These are phyloP conservation scores for Cydia pomonella DNA, from an alignment of 1,140 invertebrate species.

Conservation along the genomic window DNA sequence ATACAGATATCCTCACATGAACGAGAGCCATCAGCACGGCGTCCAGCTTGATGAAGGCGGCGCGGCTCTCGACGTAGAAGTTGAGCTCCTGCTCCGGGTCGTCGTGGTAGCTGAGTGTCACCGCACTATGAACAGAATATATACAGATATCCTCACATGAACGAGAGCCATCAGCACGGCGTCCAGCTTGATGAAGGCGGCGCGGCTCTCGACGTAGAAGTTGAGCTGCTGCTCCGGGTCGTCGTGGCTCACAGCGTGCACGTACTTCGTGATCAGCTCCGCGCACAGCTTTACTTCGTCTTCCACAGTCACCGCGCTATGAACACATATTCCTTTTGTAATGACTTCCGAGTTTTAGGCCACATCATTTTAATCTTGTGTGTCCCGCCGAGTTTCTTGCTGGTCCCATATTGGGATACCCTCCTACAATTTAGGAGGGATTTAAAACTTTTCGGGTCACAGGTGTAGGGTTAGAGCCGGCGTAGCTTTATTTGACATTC, in stretches of 20 bases:
- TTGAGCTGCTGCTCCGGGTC: conserved; percentile 95
- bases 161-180: conserved; percentile 91
- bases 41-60: conserved; percentile 94
- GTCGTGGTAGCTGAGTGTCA: conserved; percentile 55
- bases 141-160: conserved; percentile 81
- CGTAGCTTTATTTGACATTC: too few relatives aligned
- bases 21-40: conserved; percentile 91
- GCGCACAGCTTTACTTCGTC: conserved; percentile 95
- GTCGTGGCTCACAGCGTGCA: conserved; percentile 88
- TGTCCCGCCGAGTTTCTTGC: too few relatives aligned
- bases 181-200: conserved; percentile 94
- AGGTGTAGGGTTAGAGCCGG: too few relatives aligned
- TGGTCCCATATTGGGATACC: too few relatives aligned
- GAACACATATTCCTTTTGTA: conserved; percentile 28
- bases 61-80: conserved; percentile 96
- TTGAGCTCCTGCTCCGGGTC: conserved; percentile 95
- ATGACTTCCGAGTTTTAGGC: not conserved
- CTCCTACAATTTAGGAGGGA: too few relatives aligned
- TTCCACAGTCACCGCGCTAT: conserved; percentile 93
- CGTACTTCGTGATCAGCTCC: conserved; percentile 89
- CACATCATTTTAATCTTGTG: not conserved
- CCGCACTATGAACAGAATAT: too few relatives aligned
- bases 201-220: conserved; percentile 96
- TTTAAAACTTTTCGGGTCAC: too few relatives aligned
- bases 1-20: too few relatives aligned